Conservation (phyloP, 2,797 vertebrate genomes). For the Galago senegalensis region DNA sequence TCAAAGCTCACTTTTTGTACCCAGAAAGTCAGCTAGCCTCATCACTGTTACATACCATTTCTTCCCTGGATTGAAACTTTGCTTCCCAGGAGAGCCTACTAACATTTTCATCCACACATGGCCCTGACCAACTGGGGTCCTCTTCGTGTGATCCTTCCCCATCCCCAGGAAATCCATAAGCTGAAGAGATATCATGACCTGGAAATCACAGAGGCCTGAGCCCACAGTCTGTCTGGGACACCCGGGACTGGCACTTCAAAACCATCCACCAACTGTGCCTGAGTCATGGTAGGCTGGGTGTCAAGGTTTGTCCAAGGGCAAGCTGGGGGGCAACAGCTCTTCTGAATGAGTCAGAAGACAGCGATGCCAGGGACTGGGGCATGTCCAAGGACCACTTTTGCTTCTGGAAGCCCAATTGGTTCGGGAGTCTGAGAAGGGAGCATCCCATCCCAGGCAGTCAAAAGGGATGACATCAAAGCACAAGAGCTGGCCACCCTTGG, state of each 20-base stretch:
- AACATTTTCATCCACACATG: slow-evolving; percentile 85
- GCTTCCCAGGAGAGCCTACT: not conserved
- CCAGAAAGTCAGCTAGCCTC: not conserved
- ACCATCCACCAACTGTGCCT: slow-evolving; percentile 95
- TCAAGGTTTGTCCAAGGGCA: slow-evolving; percentile 97
- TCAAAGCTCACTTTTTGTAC: not conserved
- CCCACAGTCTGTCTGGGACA: slow-evolving; percentile 93
- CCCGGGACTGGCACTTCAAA: slow-evolving; percentile 95
- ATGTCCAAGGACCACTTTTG: slow-evolving; percentile 95
- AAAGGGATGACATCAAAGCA: slow-evolving; percentile 94
- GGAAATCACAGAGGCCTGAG: slow-evolving; percentile 90
- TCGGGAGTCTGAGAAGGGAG: slow-evolving; percentile 87
- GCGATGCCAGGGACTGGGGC: slow-evolving; percentile 96
- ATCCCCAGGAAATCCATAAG: slow-evolving; percentile 87
- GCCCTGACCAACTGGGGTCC: slow-evolving; percentile 87
- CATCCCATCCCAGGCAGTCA: slow-evolving; percentile 91
- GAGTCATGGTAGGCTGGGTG: slow-evolving; percentile 93
- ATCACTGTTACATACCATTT: fast-evolving
- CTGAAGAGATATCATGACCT: slow-evolving; percentile 84
- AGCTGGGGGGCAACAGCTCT: slow-evolving; percentile 98
- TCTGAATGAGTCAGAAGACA: slow-evolving; percentile 98
- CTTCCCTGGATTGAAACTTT: not conserved
- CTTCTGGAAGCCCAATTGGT: slow-evolving; percentile 90
- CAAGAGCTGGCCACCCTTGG: slow-evolving; percentile 93
- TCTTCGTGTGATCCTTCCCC: slow-evolving; percentile 92